Conservation (phyloP, 2,888 invertebrate genomes). For the Troides oblongomaculatus region DNA sequence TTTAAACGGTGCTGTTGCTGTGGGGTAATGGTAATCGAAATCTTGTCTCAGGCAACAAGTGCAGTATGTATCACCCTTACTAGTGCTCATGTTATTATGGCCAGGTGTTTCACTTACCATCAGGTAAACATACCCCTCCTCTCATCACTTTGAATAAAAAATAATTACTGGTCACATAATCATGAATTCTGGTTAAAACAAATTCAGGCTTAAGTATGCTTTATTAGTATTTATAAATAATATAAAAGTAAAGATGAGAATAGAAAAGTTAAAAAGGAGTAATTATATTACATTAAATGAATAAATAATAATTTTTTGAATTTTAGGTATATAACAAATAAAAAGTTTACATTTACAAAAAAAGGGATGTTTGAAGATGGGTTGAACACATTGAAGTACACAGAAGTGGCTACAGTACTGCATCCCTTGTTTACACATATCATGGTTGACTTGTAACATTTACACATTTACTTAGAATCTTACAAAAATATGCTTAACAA, state of each 20-base stretch:
- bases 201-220: no score
- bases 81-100: no score
- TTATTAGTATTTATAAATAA: not conserved
- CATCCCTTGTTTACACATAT: conserved; percentile 83
- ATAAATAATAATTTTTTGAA: not conserved
- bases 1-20: no score
- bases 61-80: no score
- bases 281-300: not conserved
- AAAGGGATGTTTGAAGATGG: conserved; percentile 80
- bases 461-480: not conserved
- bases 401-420: conserved; percentile 76
- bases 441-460: conserved; percentile 77
- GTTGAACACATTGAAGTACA: conserved; percentile 80
- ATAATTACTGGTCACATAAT: no score
- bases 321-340: conserved; percentile 70
- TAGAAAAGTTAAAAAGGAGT: not conserved
- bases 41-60: no score
- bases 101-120: no score
- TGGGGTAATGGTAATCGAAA: no score
- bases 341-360: conserved; percentile 66
- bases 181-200: no score
- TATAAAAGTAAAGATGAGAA: not conserved
- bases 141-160: no score
- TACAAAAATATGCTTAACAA: conserved; percentile 2
- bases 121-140: no score